Base-by-base conservation (phyloP, 2,797 vertebrate species). In the Thalassophryne amazonica region DNA sequence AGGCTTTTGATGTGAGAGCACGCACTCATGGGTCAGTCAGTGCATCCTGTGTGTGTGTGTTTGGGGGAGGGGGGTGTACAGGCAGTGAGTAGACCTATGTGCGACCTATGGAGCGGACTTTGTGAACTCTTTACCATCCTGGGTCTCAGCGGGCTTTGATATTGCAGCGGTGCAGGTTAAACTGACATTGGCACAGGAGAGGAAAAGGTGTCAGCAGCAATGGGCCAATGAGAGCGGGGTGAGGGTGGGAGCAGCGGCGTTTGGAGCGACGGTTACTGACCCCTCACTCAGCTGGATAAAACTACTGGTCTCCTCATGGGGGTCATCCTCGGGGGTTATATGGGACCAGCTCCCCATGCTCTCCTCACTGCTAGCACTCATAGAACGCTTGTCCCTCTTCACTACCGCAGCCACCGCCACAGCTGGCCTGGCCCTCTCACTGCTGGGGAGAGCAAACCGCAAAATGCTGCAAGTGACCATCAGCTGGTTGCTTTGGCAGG, bases 331-430 rank as follows among this genome's bases (percentile, higher is more conserved):
- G 0, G 93, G 94, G 59, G 89, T 92, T 41, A 98, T 86, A 81
- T 98, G 95, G 62, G 94, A 96, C 96, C 97, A 98, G 89, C 96
- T 98, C 57, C 94, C 94, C 50, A 90, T 94, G 85, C 96, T 98
- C 67, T 96, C 97, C 61, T 97, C 96, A 59, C 95, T 96, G 91
- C 95, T 95, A 88, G 93, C 91, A 10, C 90, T 92, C 71, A 91
- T 88, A 79, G 84, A 90, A 62, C 90, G 92, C 56, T 87, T 87
- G 59, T 94, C 93, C 60, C 90, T 85, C 8, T 86, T 88, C 77
- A 72, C 57, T 89, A 86, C 86, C 31, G 73, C 73, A 65, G 91
- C 57, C 76, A 85, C 89, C 0, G 88, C 56, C 78, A 83, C 90
- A 1, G 77, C 51, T 54, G 71, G 68, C 60, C 80, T 92, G 80